Conservation (phyloP, 2,888 invertebrate genomes). For the Cephus spinipes region DNA sequence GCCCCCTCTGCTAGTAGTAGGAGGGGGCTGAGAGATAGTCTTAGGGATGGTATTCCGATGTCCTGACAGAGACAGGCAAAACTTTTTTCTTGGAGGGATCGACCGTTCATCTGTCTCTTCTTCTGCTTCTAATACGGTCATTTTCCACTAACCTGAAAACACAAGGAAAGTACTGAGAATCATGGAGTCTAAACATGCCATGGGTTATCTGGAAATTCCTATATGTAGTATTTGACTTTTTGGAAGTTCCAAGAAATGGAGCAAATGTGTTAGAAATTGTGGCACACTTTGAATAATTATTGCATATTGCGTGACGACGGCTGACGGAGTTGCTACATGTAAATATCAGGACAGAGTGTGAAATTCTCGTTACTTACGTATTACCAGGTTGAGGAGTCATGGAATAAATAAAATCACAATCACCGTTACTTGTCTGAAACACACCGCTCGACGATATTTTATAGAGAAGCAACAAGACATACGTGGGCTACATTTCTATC, state of each 20-base stretch:
- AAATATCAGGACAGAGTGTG: neutral
- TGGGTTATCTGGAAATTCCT: neutral
- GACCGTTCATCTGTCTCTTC: slow-evolving; percentile 66
- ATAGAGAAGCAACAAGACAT: slow-evolving; percentile 4
- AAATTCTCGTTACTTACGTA: slow-evolving; percentile 49
- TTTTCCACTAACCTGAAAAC: slow-evolving; percentile 66
- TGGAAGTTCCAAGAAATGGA: neutral
- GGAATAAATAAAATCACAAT: slow-evolving; percentile 49
- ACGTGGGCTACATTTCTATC: slow-evolving; percentile 35
- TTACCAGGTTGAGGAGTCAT: slow-evolving; percentile 54
- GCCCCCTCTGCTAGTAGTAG: slow-evolving; percentile 47
- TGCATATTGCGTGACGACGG: neutral
- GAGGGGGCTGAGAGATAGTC: slow-evolving; percentile 50
- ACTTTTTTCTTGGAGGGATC: slow-evolving; percentile 67
- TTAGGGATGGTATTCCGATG: slow-evolving; percentile 37
- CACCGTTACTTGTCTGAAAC: slow-evolving; percentile 30
- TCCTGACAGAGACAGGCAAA: slow-evolving; percentile 62
- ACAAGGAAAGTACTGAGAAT: neutral
- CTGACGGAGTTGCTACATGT: neutral
- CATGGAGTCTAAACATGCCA: neutral
- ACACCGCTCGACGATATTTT: slow-evolving; percentile 34
- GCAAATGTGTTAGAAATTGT: neutral
- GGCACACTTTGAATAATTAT: neutral
- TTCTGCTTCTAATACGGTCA: slow-evolving; percentile 69
- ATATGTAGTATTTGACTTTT: neutral